Percentiles rank a stretch among this genome's conserved stretches.
Conservation (phyloP, 2,888 invertebrate species). For the Dyspetes luteomarginatus region DNA sequence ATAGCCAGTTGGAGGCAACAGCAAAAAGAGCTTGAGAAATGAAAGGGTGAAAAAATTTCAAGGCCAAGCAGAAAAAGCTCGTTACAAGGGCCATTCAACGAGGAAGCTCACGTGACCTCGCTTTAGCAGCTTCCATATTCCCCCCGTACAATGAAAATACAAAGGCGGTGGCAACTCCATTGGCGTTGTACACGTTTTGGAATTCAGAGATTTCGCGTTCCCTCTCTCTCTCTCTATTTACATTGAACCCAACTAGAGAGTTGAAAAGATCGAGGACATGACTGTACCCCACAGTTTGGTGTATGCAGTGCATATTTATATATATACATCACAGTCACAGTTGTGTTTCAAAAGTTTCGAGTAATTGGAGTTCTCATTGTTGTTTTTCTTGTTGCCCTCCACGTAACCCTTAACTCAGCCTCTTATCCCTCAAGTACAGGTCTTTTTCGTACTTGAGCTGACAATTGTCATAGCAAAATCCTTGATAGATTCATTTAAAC, state of each 20-base stretch:
- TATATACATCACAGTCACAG: constrained; percentile 40
- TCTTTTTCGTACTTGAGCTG: constrained; percentile 18
- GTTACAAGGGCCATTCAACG: constrained; percentile 43
- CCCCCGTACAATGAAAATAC: not conserved
- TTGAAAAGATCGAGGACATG: constrained; percentile 30
- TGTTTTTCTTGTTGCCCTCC: constrained; percentile 27
- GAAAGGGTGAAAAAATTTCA: constrained; percentile 72
- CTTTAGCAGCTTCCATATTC: constrained; percentile 31
- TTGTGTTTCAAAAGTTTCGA: constrained; percentile 53
- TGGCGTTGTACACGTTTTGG: constrained; percentile 6
- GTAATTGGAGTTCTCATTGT: constrained; percentile 57
- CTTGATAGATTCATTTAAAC: too few relatives aligned
- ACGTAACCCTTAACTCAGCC: constrained; percentile 9
- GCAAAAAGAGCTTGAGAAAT: constrained; percentile 35
- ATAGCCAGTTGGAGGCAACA: constrained; percentile 11
- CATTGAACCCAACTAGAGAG: constrained; percentile 45
- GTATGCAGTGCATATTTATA: constrained; percentile 20
- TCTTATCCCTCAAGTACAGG: constrained; percentile 26
- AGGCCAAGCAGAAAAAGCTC: constrained; percentile 68
- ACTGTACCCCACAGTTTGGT: constrained; percentile 5
- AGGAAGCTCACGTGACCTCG: constrained; percentile 46
- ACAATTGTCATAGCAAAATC: constrained; percentile 37
- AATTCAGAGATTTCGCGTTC: constrained; percentile 48
- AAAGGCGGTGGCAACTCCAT: constrained; percentile 1
- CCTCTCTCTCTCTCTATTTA: constrained; percentile 48